Evolutionary conservation across 2,888 invertebrate species (phyloP), one percentile per base, ranked within the genome.

Genomic region (Caenorhabditis becei): DNA sequence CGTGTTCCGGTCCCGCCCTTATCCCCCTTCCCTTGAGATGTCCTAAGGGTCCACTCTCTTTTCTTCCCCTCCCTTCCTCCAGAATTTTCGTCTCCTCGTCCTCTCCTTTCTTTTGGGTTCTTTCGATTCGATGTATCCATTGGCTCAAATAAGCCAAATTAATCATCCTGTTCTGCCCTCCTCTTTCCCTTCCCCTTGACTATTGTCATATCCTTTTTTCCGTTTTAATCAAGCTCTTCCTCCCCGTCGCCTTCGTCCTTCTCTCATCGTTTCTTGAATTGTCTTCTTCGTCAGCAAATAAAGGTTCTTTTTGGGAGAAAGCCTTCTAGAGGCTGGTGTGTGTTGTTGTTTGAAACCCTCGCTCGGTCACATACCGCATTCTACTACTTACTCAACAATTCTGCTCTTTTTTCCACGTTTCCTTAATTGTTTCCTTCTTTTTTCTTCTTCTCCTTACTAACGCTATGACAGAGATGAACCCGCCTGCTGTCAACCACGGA

Each of bases 61-160:
- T 24, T 24, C 26, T 14, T 16, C 28, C 32, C n/a, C 28, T n/a
- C 32, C 3, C 8, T 8, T 56, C 32, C n/a, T 32, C n/a, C 28
- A n/a, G 41, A 41, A 41, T 41, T 3, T 16, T 16, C 41, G 4
- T 49, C 49, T 49, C 20, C 49, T 49, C 49, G 4, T 20, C 8
- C 20, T 49, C 28, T 49, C 49, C 28, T 26, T n/a, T 26, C 16
- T 35, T 49, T 49, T 14, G 23, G 3, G 10, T 44, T 44, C 44
- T 32, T 41, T 51, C 24, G 35, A 49, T 63, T 49, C 49, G 32
- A 11, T 66, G 54, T 41, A 20, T 41, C 32, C 32, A 14, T 41
- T 26, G 28, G 28, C 32, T 37, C 54, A 37, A 28, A 23, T n/a
- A 18, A 65, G 24, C 54, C 41, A 56, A 66, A 56, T 66, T 66